Base-by-base conservation (phyloP, 2,888 invertebrate species). In the Elmis aenea region DNA sequence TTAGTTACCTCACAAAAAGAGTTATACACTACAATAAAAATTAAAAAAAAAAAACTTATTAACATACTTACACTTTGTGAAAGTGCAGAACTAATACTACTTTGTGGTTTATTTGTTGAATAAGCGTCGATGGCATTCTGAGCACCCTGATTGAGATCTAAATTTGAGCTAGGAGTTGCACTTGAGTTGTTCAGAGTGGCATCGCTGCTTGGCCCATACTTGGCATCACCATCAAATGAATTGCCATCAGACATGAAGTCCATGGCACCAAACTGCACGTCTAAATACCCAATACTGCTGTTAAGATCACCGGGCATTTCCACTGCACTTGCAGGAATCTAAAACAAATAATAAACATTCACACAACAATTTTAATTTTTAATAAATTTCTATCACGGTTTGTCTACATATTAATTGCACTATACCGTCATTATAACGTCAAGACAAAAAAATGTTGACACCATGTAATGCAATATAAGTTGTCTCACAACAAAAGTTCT, bases 221-320 rank as follows among this genome's bases (percentile, higher is more conserved):
- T 72, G 27, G 66, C 61, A 23, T 68, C 70, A 23, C 65, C 63
- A 34, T 72, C 73, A 34, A 70, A 69, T 3, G 71, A 64, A 34
- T 66, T 69, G 8, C 75, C 70, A 45, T 76, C 76, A 29, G 72
- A 71, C 45, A 80, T 78, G 56, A 83, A 79, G 55, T 92, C 92
- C 52, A 93, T 73, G 2, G 85, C 91, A 16, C 93, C 93, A 69
- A 95, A 95, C 71, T 94, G 93, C 48, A 95, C 91, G 71, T 94
- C 94, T 52, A 95, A 75, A 66, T 84, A 83, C 46, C 76, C 78
- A 48, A 81, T 79, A 47, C 79, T 80, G 41, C 79, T 79, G 58
- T 81, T 83, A 38, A 84, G 74, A 57, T 91, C 91, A 45, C 89
- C 93, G 1, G 95, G 95, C 95, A 95, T 95, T 71, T 95, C 95